These are phyloP conservation scores for Ochotona curzoniae DNA, from an alignment of 2,113 vertebrate genomes.

Conservation along the genomic window DNA sequence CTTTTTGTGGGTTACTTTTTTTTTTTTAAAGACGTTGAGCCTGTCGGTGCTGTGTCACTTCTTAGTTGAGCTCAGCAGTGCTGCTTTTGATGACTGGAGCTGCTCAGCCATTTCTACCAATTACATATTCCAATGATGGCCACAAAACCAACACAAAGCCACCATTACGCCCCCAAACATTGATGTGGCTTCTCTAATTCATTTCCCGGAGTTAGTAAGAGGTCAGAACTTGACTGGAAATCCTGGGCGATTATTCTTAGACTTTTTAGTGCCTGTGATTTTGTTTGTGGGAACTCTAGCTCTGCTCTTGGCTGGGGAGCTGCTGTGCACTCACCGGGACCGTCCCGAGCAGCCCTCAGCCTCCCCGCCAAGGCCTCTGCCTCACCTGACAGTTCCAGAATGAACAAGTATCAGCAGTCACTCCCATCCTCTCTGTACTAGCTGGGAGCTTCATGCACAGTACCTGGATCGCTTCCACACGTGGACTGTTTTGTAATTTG, in stretches of 20 bases:
- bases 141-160: slow-evolving; percentile 18
- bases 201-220: slow-evolving; percentile 20
- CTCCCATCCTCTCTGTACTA: fast-evolving
- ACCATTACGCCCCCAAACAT: neutral
- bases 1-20: neutral
- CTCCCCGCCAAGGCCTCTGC: neutral
- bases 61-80: neutral
- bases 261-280: neutral
- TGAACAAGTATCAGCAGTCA: neutral
- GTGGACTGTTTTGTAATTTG: neutral
- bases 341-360: fast-evolving
- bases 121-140: neutral
- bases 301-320: neutral
- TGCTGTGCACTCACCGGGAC: fast-evolving
- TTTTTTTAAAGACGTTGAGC: neutral
- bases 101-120: neutral
- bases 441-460: neutral
- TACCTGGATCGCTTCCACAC: neutral
- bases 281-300: neutral
- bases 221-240: slow-evolving; percentile 47
- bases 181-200: slow-evolving; percentile 11
- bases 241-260: neutral
- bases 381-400: neutral
- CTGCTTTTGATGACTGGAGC: neutral
- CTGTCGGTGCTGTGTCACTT: neutral